A percentile compares a stretch with the other conserved stretches of the same genome.
Evolutionary conservation across 2,113 vertebrate genomes (phyloP).

Genomic region (Pygathrix nemaeus): DNA sequence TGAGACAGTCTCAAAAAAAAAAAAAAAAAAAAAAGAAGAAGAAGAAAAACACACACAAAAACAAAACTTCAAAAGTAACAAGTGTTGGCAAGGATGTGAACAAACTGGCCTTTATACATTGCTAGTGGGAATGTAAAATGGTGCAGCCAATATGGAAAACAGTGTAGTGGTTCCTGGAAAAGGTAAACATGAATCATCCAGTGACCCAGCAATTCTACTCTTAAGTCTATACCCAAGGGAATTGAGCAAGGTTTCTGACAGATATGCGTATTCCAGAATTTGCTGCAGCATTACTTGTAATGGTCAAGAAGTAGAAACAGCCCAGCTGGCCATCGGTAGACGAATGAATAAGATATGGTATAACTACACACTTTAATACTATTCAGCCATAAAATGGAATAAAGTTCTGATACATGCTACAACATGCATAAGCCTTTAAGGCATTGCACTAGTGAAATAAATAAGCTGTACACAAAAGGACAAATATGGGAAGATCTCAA

Average conservation of each 20-base stretch:
- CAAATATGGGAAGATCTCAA: background rate
- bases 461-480: background rate
- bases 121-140: background rate
- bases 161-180: background rate
- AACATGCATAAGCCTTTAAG: background rate
- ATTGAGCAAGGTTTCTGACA: background rate
- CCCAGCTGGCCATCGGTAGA: background rate
- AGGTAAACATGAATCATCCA: background rate
- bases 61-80: background rate
- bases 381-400: background rate
- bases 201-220: background rate
- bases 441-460: background rate
- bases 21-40: background rate
- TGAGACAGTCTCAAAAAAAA: background rate
- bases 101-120: background rate
- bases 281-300: background rate
- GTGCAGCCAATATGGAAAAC: background rate
- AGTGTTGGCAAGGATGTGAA: background rate
- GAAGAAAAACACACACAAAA: background rate
- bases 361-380: background rate
- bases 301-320: background rate
- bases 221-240: background rate
- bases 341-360: background rate
- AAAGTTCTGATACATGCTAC: background rate
- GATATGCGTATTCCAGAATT: background rate